Percentiles rank a stretch among this genome's conserved stretches.
Evolutionary conservation across 2,113 vertebrate species (phyloP).

Genomic region (Clarias batrachus): DNA sequence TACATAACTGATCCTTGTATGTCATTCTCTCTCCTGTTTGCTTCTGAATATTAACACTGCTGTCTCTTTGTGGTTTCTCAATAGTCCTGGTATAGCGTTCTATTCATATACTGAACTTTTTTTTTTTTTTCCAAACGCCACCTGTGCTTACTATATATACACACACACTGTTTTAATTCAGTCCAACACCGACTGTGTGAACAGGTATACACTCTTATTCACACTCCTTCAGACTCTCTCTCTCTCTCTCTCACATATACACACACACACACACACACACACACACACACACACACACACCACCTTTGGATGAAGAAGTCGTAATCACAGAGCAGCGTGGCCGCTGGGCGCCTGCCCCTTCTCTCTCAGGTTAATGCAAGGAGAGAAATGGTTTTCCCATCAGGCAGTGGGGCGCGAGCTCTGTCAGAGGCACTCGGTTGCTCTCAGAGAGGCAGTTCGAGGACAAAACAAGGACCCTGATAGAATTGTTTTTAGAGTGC

Average conservation of each 20-base stretch:
- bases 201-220: conserved; percentile 23
- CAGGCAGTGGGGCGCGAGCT: conserved; percentile 29
- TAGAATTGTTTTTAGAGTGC: conserved; percentile 21
- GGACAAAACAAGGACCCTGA: conserved; percentile 34
- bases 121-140: conserved; percentile 47
- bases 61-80: conserved; percentile 15
- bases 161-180: neutral
- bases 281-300: conserved; percentile 2
- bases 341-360: conserved; percentile 20
- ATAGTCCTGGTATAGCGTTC: conserved; percentile 20
- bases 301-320: conserved; percentile 23
- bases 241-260: neutral
- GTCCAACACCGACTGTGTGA: neutral
- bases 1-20: conserved; percentile 11
- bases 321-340: conserved; percentile 40
- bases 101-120: neutral
- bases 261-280: conserved; percentile 5
- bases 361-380: conserved; percentile 50
- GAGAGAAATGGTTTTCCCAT: conserved; percentile 48
- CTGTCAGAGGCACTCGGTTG: conserved; percentile 26
- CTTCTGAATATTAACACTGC: conserved; percentile 20
- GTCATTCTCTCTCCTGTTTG: neutral
- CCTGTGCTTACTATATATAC: neutral
- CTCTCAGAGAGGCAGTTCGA: conserved; percentile 32
- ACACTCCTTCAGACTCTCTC: neutral